A percentile compares a stretch with the other conserved stretches of the same genome.
Conservation (phyloP, 2,797 vertebrate species). For the Nyctibius grandis region DNA sequence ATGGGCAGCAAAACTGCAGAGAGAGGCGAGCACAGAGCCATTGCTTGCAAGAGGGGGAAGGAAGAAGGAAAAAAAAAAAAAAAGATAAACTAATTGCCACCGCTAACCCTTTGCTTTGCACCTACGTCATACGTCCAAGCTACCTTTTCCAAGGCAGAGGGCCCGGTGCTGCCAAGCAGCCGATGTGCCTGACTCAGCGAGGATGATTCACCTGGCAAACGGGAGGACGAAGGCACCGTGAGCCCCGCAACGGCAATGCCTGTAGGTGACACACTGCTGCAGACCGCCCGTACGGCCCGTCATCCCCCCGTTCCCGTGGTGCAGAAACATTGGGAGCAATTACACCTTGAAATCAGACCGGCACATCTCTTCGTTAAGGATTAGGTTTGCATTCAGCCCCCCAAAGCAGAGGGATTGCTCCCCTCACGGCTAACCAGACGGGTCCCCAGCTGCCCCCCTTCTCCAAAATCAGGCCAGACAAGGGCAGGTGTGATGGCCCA, state of each 20-base stretch:
- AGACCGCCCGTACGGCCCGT: rapidly evolving
- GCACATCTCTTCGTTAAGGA: not conserved
- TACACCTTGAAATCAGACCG: rapidly evolving
- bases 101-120: not conserved
- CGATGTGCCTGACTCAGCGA: not conserved
- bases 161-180: not conserved
- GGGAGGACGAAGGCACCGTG: not conserved
- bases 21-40: not conserved
- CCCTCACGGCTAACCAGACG: not conserved
- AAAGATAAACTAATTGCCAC: not conserved
- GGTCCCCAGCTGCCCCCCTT: not conserved
- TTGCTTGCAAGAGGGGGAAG: not conserved
- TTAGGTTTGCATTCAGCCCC: not conserved
- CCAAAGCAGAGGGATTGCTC: not conserved
- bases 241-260: not conserved
- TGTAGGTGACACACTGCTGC: not conserved
- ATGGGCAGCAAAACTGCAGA: not conserved
- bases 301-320: rapidly evolving
- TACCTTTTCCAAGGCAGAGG: not conserved
- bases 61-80: not conserved
- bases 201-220: slow-evolving; percentile 36
- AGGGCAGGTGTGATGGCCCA: not conserved
- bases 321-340: rapidly evolving
- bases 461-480: not conserved
- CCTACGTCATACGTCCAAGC: not conserved